These are phyloP conservation scores for Cyrtonyx montezumae DNA, from an alignment of 2,113 vertebrate species.

Conservation along the genomic window DNA sequence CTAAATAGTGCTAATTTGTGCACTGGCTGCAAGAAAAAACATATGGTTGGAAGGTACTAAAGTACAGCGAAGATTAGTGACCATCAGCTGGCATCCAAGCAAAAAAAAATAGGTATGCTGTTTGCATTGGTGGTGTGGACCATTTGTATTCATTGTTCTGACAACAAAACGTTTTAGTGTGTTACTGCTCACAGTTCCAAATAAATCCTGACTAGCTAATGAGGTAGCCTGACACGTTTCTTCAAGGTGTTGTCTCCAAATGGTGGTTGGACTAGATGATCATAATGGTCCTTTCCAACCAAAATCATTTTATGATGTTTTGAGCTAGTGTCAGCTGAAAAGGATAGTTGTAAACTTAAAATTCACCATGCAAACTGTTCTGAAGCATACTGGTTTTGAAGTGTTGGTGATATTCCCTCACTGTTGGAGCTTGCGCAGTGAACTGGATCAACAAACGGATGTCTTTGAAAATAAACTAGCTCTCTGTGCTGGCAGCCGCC, in stretches of 20 bases:
- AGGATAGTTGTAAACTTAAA: neutral
- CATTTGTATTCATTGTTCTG: neutral
- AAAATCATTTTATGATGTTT: neutral
- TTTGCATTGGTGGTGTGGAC: neutral
- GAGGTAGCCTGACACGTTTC: neutral
- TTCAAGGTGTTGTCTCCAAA: neutral
- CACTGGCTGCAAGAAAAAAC: neutral
- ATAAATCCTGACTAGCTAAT: neutral
- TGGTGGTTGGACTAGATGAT: too few relatives aligned
- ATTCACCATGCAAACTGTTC: neutral
- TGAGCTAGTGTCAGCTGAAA: neutral
- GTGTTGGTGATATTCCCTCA: neutral
- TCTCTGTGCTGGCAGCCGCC: conserved; percentile 37
- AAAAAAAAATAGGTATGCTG: neutral
- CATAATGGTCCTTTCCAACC: too few relatives aligned
- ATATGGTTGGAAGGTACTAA: neutral
- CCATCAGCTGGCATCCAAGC: neutral
- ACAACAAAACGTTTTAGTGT: neutral
- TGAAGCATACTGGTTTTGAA: neutral
- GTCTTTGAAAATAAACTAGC: conserved; percentile 12
- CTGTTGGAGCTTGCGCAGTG: conserved; percentile 30
- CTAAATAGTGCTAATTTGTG: neutral
- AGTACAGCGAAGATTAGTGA: neutral
- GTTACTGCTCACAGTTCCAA: conserved; percentile 2
- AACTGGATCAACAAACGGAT: conserved; percentile 30